Evolutionary conservation across 2,888 invertebrate species (phyloP).

Genomic region (Cantharis nigra): DNA sequence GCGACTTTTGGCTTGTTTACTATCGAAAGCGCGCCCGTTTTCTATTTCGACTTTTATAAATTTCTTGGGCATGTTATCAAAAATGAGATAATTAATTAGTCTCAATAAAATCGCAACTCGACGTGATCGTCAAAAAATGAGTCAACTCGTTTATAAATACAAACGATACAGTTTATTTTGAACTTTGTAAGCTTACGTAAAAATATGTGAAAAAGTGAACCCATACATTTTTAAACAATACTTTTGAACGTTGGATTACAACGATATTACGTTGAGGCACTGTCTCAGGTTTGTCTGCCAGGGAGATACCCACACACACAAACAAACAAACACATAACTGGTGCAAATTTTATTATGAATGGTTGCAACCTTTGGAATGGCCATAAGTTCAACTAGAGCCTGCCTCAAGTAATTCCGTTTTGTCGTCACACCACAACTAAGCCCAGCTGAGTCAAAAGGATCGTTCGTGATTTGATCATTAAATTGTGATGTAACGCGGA

Average conservation of each 20-base stretch:
- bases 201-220: background rate
- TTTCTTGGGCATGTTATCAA: background rate
- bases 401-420: conserved; percentile 28
- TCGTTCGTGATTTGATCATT: conserved; percentile 9
- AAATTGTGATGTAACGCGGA: conserved; percentile 7
- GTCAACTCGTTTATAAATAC: background rate
- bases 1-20: background rate
- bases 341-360: conserved; percentile 25
- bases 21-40: background rate
- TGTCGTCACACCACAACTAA: conserved; percentile 10
- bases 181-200: background rate
- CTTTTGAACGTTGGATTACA: conserved; percentile 13
- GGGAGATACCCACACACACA: conserved; percentile 9
- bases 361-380: conserved; percentile 29
- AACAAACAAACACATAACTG: conserved; percentile 22
- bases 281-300: conserved; percentile 24
- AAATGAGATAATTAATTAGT: background rate
- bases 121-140: background rate
- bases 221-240: conserved; percentile 2
- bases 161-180: background rate
- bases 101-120: background rate
- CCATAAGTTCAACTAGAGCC: conserved; percentile 32
- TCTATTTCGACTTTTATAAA: background rate
- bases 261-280: background rate
- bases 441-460: conserved; percentile 7